Conservation (phyloP, 2,113 vertebrate genomes). For the Zosterops pallidus region DNA sequence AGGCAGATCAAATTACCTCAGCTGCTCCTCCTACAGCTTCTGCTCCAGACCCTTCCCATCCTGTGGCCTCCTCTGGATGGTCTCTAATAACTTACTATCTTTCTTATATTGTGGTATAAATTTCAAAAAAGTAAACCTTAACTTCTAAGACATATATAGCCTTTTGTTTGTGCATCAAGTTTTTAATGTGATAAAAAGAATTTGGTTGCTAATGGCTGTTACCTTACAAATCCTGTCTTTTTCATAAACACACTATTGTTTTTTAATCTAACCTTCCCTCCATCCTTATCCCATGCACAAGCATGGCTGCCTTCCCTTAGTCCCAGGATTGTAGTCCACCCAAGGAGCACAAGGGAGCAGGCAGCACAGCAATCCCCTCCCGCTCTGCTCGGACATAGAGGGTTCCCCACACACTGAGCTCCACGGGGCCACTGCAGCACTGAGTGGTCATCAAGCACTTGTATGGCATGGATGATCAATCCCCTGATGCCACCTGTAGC, state of each 20-base stretch:
- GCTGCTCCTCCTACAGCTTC: not conserved
- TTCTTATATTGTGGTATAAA: not conserved
- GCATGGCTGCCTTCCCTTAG: rapidly evolving
- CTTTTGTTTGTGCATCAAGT: not conserved
- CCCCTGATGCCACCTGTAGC: not conserved
- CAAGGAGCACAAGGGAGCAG: rapidly evolving
- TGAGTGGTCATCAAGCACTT: rapidly evolving
- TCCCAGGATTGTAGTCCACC: not conserved
- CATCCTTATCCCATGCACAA: rapidly evolving
- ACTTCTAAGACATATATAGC: not conserved
- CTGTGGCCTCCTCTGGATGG: not conserved
- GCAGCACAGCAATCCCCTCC: rapidly evolving
- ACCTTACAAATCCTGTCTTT: not conserved
- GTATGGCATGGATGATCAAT: rapidly evolving
- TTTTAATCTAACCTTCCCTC: not conserved
- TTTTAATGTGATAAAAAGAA: not conserved
- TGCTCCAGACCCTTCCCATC: not conserved
- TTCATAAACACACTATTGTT: not conserved
- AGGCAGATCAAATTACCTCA: not conserved
- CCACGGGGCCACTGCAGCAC: rapidly evolving
- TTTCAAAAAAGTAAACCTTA: not conserved
- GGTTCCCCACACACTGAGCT: rapidly evolving
- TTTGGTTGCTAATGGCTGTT: not conserved
- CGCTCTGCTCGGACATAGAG: rapidly evolving
- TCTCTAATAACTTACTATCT: not conserved